Evolutionary conservation across 2,888 invertebrate genomes (phyloP).

Genomic region (Sarcophaga subvicina): DNA sequence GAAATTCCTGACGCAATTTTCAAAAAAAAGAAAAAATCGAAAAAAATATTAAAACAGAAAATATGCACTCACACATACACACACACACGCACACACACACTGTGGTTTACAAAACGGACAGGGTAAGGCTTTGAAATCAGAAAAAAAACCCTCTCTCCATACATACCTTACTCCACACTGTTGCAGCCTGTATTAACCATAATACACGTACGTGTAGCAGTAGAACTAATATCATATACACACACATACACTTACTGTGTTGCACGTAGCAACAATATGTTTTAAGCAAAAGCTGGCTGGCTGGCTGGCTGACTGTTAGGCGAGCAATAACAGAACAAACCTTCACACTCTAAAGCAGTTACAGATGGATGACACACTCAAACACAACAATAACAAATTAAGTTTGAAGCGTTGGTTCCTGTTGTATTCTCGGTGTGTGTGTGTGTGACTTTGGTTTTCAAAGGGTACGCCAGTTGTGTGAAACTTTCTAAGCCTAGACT

Average conservation of each 20-base stretch:
- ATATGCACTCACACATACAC: not conserved
- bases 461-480: no score
- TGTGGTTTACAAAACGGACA: constrained; percentile 53
- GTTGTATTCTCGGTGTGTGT: not conserved
- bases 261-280: not conserved
- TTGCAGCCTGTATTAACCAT: not conserved
- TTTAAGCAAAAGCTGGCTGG: not conserved
- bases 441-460: not conserved
- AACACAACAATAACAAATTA: not conserved
- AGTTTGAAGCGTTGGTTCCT: not conserved
- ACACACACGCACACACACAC: constrained; percentile 5
- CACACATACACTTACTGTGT: not conserved
- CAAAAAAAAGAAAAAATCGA: constrained; percentile 42
- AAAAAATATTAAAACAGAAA: constrained; percentile 46
- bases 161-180: constrained; percentile 15
- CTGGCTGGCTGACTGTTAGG: constrained; percentile 9
- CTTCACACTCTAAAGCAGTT: not conserved
- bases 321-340: not conserved
- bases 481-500: no score
- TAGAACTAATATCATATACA: not conserved
- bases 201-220: not conserved
- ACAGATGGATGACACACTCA: constrained; percentile 3
- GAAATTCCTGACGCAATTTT: constrained; percentile 75
- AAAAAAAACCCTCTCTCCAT: constrained; percentile 50
- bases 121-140: constrained; percentile 62